These are phyloP conservation scores for Ochropacha duplaris DNA, from an alignment of 2,888 invertebrate genomes.

Conservation along the genomic window DNA sequence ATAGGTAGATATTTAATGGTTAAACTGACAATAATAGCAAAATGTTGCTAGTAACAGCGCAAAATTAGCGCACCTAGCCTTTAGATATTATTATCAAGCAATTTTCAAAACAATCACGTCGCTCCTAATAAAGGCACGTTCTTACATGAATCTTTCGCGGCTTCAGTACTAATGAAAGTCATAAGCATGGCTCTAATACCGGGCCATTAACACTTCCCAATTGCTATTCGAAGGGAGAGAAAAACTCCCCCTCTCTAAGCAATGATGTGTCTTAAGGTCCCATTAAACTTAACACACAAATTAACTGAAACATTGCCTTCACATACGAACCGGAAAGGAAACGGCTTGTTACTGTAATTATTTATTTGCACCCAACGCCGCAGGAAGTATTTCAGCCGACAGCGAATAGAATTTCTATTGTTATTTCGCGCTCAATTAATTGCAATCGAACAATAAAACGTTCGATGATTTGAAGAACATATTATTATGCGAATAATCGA, in stretches of 20 bases:
- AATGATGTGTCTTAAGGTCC: slow-evolving; percentile 51
- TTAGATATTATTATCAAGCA: slow-evolving; percentile 46
- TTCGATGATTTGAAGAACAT: not conserved
- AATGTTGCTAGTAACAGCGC: slow-evolving; percentile 9
- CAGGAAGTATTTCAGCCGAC: not conserved
- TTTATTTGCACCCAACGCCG: slow-evolving; percentile 18
- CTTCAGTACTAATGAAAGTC: slow-evolving; percentile 75
- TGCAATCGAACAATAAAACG: not conserved
- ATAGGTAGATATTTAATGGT: no score
- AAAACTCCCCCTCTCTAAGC: slow-evolving; percentile 58
- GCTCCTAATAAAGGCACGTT: slow-evolving; percentile 74
- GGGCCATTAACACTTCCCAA: slow-evolving; percentile 72
- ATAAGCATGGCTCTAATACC: slow-evolving; percentile 75
- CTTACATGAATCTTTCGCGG: slow-evolving; percentile 74
- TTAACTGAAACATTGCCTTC: slow-evolving; percentile 52
- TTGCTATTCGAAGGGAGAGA: slow-evolving; percentile 62
- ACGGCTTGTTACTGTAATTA: slow-evolving; percentile 26
- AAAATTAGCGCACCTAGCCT: slow-evolving; percentile 19
- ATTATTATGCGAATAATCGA: not conserved
- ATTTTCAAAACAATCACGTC: slow-evolving; percentile 76
- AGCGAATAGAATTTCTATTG: not conserved
- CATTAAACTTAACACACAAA: slow-evolving; percentile 69
- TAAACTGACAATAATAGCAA: no score
- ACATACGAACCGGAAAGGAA: slow-evolving; percentile 24
- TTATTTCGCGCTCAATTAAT: not conserved